Evolutionary conservation across 2,113 vertebrate genomes (phyloP), one percentile per base, ranked within the genome.

Genomic region (Ardeotis arabs): DNA sequence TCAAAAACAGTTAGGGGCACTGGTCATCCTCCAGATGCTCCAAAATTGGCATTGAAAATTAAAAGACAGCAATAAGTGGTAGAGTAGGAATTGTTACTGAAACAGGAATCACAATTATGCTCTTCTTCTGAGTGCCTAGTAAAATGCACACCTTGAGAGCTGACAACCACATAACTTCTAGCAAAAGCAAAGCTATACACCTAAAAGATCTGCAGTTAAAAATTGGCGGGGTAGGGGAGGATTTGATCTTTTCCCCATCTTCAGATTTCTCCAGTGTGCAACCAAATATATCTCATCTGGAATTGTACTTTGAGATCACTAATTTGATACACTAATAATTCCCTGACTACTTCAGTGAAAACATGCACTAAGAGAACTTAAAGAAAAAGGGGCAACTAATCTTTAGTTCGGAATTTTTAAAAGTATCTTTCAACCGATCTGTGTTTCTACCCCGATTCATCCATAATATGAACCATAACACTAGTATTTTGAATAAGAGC

Each of bases 221-320:
- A 76, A 24, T 1, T 21, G 4, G 5, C 3, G 5, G 39, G 7
- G 3, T 1, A 18, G 4, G 10, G 1, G 1, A 31, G 28, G 23
- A 41, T 35, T 22, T 41, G 33, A 84, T 8, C 3, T 29, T 81
- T 35, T 7, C 29, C 28, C 24, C 28, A 22, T 22, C 14, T 10
- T 66, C 37, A 66, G 8, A 64, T 44, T 68, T 52, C 49, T 5
- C 18, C 20, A 11, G 3, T 6, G 18, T 68, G 33, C 29, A 78
- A 49, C 14, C 6, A 1, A 59, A 25, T 14, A 37, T 2, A 27
- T 56, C 33, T 74, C 37, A 23, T 18, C 59, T 44, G 45, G 41
- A 69, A 63, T 4, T 55, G 16, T 55, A 74, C 55, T 86, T 41
- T 29, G 15, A 93, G 63, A 62, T 50, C 0, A 69, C 23, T 64